Evolutionary conservation across 2,888 invertebrate genomes (phyloP), one percentile per base, ranked within the genome.

Genomic region (Eurytoma californica): DNA sequence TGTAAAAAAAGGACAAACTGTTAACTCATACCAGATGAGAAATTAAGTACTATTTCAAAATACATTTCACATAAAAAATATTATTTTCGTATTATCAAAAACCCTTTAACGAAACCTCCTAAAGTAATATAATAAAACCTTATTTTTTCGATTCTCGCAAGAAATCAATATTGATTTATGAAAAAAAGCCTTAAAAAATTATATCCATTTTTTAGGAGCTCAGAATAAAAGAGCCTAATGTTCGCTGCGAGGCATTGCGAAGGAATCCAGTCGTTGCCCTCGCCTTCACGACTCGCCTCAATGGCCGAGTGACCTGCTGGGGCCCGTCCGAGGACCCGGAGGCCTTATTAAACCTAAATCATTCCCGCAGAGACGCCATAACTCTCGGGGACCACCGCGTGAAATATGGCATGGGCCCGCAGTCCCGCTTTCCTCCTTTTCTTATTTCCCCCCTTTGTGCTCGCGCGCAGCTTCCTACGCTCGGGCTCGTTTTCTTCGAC

Each of bases 341-440:
- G 85, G 83, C 58, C 80, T 89, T 90, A 90, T 90, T 90, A 90
- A 90, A 88, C 88, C 88, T 89, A 89, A 90, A 90, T 90, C 90
- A 89, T 88, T 87, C 85, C 51, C 86, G 86, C 87, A 86, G 86
- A 84, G 85, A 83, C 82, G 87, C 88, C 87, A 88, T 90, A 89
- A 89, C 86, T 89, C 68, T 75, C 60, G 87, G 85, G 80, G 84
- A 82, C 83, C 83, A 79, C 83, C 85, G 85, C 84, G 87, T 90
- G 87, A 90, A 89, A 89, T 90, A 90, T 87, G 87, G 86, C 84
- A 2, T 14, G 88, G 85, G 86, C 85, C 86, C 86, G 85, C 84
- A 86, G 85, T 84, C 83, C 84, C 81, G 82, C 81, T 80, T 81
- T 82, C 82, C 82, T 80, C 80, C 63, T 73, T 76, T 83, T 75